Evolutionary conservation across 2,888 invertebrate species (phyloP), one percentile per base, ranked within the genome.

Genomic region (Balanococcus diminutus): DNA sequence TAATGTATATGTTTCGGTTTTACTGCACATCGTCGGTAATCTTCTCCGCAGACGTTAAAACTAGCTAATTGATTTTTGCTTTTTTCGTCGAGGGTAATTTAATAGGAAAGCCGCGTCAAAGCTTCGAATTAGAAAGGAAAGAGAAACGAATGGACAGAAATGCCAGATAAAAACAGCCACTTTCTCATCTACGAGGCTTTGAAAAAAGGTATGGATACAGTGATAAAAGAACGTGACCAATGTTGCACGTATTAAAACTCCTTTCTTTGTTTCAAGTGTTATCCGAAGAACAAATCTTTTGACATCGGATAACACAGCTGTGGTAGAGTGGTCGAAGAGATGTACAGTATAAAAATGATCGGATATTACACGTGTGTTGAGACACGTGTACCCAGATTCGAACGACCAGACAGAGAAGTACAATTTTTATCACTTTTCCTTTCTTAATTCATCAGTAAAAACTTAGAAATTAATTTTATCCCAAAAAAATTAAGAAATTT

Each of bases 151-250:
- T 36, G 36, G n/a, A 0, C n/a, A n/a, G 42, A 2, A 0, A 42
- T 3, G 5, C 56, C 56, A 61, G 25, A 25, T 61, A 61, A 25
- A 61, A 11, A 61, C 25, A 8, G 11, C 61, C 25, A 14, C 11
- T 46, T 46, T 46, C 46, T 46, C n/a, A 46, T 46, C 46, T 46
- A n/a, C 4, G 0, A 5, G 4, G 3, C 6, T n/a, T 46, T 22
- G 25, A 61, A 61, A 61, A 61, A 61, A 6, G n/a, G n/a, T 61
- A 22, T 25, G 61, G 61, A 4, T 61, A 14, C 5, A 61, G 14
- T 11, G 61, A 61, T 61, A 61, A 61, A 61, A 61, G 61, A 61
- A 61, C 61, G 61, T 61, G 61, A 61, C 61, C 61, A 61, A 61
- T 61, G 61, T 61, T 14, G 25, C 61, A 61, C 25, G 25, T 61